Base-by-base conservation (phyloP, 2,113 vertebrate species). In the Alethe castanea region DNA sequence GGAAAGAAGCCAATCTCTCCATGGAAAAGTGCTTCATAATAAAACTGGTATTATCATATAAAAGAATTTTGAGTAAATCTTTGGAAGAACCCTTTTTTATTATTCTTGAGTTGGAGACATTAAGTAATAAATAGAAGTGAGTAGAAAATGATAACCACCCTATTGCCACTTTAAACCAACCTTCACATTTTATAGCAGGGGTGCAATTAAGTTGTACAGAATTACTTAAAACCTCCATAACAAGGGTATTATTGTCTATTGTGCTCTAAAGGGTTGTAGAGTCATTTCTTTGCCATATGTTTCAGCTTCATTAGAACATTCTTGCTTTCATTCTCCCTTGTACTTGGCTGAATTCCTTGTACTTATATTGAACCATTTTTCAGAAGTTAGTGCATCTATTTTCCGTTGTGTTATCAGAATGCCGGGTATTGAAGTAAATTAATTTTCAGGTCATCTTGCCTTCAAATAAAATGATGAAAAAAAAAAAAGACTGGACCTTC, bases 401-500 rank as follows among this genome's bases (percentile, higher is more conserved):
- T 74, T 79, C 33, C 65, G 35, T 33, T 69, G 33, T n/a, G 11
- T 69, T 65, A 71, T 18, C 48, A 88, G 45, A 90, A 69, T 36
- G 28, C 3, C 71, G 61, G 1, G 28, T n/a, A 40, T 1, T 54
- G 22, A 85, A 81, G 22, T 33, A 29, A 56, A 66, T 60, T 65
- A 1, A 14, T 72, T 77, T 81, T 87, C 26, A 84, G 9, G 26
- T 72, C 45, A 19, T 23, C 13, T 72, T 56, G 3, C 14, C 26
- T 87, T 25, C 12, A 61, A 65, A 73, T 28, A 48, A 69, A 87
- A 25, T 3, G 5, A 23, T 35, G 31, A 60, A 35, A 13, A 67
- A 31, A 20, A 8, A 5, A 52, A 29, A 35, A 1, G 0, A 19
- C 2, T 69, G 3, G 1, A 47, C 0, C 7, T 81, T 64, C 35